Evolutionary conservation across 2,113 vertebrate species (phyloP).

Genomic region (Cairina moschata): DNA sequence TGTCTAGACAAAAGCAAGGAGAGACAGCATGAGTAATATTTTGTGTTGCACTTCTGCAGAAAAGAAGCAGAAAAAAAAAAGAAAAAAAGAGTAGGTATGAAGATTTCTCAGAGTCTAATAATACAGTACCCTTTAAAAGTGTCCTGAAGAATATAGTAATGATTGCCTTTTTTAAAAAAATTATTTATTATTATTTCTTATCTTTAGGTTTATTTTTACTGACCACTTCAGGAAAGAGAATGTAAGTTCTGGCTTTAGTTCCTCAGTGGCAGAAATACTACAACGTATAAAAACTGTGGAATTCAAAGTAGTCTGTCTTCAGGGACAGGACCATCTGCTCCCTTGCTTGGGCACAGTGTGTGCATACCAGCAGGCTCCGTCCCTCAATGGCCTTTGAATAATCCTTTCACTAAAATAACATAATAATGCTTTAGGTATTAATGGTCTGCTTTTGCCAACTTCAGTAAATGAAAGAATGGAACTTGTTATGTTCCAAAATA

Average conservation of each 20-base stretch:
- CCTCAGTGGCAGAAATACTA: not conserved
- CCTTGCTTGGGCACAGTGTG: not conserved
- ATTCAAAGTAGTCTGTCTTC: not conserved
- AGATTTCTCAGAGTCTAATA: not conserved
- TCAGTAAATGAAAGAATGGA: slow-evolving; percentile 44
- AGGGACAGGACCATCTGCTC: not conserved
- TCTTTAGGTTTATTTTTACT: not conserved
- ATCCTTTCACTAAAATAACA: not conserved
- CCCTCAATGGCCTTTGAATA: not conserved
- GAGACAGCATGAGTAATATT: not conserved
- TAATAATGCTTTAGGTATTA: slow-evolving; percentile 16
- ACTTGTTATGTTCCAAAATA: not conserved
- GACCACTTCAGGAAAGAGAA: not conserved
- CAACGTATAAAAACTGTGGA: not conserved
- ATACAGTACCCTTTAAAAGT: not conserved
- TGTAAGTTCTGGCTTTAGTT: not conserved
- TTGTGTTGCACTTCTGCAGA: not conserved
- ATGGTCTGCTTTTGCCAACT: not conserved
- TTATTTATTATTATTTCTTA: not conserved
- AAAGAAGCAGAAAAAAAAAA: not conserved
- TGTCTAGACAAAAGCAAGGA: not conserved
- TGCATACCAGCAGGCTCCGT: not conserved
- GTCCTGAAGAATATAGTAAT: not conserved
- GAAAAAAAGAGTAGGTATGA: not conserved
- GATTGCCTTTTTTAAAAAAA: not conserved